Conservation (phyloP, 2,888 invertebrate species). For the Eilema sororculum region DNA sequence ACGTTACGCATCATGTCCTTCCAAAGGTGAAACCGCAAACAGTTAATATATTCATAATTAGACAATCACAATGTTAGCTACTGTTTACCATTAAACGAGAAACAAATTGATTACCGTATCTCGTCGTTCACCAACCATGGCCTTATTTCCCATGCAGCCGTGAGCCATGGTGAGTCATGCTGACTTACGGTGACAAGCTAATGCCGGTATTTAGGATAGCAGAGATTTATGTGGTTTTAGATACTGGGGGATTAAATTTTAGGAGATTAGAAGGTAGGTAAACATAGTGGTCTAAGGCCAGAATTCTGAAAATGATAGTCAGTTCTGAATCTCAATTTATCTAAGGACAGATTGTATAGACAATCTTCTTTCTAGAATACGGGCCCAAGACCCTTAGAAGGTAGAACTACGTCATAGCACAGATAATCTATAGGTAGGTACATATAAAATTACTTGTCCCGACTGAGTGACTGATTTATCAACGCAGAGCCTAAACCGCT, state of each 20-base stretch:
- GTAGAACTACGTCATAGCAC: no score
- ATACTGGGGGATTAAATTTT: neutral
- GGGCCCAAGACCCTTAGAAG: no score
- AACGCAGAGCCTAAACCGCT: no score
- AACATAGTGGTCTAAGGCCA: neutral
- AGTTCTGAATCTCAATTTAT: no score
- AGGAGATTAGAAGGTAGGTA: neutral
- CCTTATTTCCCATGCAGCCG: constrained; percentile 40
- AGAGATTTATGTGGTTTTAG: constrained; percentile 22
- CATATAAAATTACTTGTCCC: no score
- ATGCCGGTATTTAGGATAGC: constrained; percentile 26
- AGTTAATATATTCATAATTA: neutral
- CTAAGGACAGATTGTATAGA: no score
- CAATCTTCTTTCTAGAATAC: no score
- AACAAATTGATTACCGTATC: constrained; percentile 14
- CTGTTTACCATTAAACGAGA: neutral
- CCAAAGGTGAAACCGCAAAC: neutral
- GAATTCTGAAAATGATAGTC: no score
- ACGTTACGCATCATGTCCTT: neutral
- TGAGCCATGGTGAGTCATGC: constrained; percentile 32
- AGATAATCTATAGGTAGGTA: no score
- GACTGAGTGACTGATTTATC: no score
- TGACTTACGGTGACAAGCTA: constrained; percentile 27
- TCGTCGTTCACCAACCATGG: constrained; percentile 24
- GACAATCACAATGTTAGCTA: neutral